These are phyloP conservation scores for Malurus alboscapulatus DNA, from an alignment of 2,113 vertebrate species.

Conservation along the genomic window DNA sequence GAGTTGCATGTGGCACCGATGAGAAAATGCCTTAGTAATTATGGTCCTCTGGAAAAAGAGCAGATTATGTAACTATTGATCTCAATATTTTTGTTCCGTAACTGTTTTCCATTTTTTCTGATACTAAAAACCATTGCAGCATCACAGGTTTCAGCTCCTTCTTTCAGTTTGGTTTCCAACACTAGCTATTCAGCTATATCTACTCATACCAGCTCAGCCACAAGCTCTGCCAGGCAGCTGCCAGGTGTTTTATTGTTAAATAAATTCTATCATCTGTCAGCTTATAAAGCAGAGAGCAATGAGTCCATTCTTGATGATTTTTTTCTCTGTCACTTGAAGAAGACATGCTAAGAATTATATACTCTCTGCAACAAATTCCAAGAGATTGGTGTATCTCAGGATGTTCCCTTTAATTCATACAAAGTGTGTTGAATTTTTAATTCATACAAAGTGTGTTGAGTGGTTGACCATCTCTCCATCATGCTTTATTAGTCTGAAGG, in stretches of 20 bases:
- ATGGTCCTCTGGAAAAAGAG: background rate
- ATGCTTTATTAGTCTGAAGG: background rate
- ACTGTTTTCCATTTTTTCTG: background rate
- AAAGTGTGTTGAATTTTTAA: background rate
- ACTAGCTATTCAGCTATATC: background rate
- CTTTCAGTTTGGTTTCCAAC: background rate
- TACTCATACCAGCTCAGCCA: background rate
- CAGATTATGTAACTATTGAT: background rate
- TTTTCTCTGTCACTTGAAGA: background rate
- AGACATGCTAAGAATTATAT: background rate
- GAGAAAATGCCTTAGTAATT: background rate
- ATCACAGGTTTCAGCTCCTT: background rate
- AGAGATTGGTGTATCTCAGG: background rate
- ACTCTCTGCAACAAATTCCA: background rate
- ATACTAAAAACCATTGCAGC: background rate
- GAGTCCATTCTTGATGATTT: background rate
- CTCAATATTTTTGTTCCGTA: background rate
- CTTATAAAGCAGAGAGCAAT: background rate
- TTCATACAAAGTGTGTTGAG: accelerated
- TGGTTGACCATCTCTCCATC: background rate
- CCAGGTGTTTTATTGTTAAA: conserved; percentile 33
- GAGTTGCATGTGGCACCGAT: background rate
- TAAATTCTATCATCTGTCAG: background rate
- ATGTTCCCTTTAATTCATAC: background rate
- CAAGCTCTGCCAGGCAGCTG: background rate